These are phyloP conservation scores for Cololabis saira DNA, from an alignment of 2,113 vertebrate species.

Conservation along the genomic window DNA sequence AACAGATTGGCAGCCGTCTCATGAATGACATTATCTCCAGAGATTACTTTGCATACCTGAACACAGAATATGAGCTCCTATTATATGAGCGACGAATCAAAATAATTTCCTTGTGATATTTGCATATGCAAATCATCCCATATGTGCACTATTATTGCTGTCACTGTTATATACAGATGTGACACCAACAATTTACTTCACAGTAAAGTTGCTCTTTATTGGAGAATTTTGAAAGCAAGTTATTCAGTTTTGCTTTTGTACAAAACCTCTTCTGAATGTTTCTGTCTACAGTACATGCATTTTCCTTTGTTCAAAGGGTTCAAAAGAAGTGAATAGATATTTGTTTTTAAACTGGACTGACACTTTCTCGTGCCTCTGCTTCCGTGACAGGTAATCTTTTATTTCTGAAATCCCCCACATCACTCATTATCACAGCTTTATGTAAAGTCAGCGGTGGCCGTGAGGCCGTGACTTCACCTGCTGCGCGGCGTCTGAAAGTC, in stretches of 20 bases:
- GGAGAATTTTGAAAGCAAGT: too few relatives aligned
- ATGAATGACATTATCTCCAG: conserved; percentile 20
- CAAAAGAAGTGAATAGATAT: too few relatives aligned
- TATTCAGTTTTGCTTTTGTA: neutral
- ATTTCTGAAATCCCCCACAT: too few relatives aligned
- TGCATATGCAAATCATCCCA: conserved; percentile 41
- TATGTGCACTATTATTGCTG: neutral
- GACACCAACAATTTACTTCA: neutral
- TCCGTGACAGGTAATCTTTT: too few relatives aligned
- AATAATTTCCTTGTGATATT: conserved; percentile 36
- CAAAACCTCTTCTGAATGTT: neutral
- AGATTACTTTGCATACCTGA: conserved; percentile 17
- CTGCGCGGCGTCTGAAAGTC: too few relatives aligned
- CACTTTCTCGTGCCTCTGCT: too few relatives aligned
- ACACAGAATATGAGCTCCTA: conserved; percentile 16
- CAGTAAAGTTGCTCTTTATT: neutral
- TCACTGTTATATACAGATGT: neutral
- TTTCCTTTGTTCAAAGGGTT: too few relatives aligned
- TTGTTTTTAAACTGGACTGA: too few relatives aligned
- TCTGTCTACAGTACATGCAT: too few relatives aligned
- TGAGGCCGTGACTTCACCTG: too few relatives aligned
- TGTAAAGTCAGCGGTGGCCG: too few relatives aligned
- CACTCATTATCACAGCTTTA: too few relatives aligned
- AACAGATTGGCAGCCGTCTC: conserved; percentile 19
- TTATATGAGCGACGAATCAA: conserved; percentile 35